Evolutionary conservation across 2,797 vertebrate species (phyloP).

Genomic region (Xiphophorus birchmanni): DNA sequence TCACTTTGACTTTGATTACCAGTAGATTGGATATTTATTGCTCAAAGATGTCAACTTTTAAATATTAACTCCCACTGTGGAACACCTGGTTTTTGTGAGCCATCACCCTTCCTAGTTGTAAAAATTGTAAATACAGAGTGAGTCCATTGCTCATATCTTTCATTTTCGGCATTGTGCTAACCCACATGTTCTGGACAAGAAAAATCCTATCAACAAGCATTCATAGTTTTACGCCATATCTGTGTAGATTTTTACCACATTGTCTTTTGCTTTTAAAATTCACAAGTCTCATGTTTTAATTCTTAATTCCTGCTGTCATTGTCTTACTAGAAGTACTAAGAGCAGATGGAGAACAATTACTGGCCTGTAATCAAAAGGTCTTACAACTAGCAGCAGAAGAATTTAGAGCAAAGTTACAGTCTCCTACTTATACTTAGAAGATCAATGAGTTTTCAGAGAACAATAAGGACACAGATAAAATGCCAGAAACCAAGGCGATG

Average conservation of each 20-base stretch:
- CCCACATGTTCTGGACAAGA: background rate
- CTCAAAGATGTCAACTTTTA: background rate
- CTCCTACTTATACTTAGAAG: slow-evolving; percentile 3
- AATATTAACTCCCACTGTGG: background rate
- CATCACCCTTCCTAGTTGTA: background rate
- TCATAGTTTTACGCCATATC: background rate
- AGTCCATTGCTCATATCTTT: background rate
- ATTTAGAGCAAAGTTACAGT: slow-evolving; percentile 22
- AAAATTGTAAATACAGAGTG: background rate
- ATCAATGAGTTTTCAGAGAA: slow-evolving; percentile 23
- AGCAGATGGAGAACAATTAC: slow-evolving; percentile 48
- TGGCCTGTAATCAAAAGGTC: slow-evolving; percentile 58
- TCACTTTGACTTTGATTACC: background rate
- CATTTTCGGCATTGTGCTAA: background rate
- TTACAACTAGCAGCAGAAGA: slow-evolving; percentile 35
- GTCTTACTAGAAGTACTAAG: background rate
- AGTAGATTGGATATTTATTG: background rate
- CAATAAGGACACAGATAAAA: slow-evolving; percentile 23
- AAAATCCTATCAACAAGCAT: background rate
- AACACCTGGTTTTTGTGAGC: background rate
- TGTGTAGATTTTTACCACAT: background rate
- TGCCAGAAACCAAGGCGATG: slow-evolving; percentile 17
- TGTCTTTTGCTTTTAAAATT: background rate
- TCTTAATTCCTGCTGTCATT: background rate
- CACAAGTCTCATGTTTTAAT: background rate